Evolutionary conservation across 2,888 invertebrate genomes (phyloP), one percentile per base, ranked within the genome.

Genomic region (Enoplolaimus lenunculus): DNA sequence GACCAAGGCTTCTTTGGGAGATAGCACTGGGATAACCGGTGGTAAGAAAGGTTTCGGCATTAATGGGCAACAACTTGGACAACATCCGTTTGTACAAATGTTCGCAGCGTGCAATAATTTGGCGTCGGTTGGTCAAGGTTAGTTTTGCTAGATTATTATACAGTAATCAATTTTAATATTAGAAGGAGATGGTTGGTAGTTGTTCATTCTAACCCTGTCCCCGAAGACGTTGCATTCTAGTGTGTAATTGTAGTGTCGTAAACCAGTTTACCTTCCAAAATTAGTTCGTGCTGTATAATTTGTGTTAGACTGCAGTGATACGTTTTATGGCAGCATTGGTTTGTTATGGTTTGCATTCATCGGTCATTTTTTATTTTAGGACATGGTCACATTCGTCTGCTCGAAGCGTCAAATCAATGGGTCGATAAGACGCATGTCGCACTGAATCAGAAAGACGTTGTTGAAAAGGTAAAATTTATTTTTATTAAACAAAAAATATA

Each of bases 121-220:
- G n/a, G 68, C 68, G 21, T 68, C 68, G 2, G 68, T 68, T 68
- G 68, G 68, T n/a, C 28, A 57, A 16, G 68, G 68, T 68, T 7
- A 2, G 68, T 68, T 34, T 67, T 3, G 3, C 7, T 7, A 64
- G 13, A 26, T 26, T 64, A 28, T 13, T 26, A 13, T 64, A n/a
- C n/a, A n/a, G n/a, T n/a, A n/a, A n/a, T n/a, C n/a, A n/a, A n/a
- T n/a, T n/a, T n/a, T n/a, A n/a, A n/a, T n/a, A n/a, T n/a, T n/a
- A n/a, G n/a, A n/a, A n/a, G n/a, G n/a, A n/a, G n/a, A n/a, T n/a
- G n/a, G n/a, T n/a, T n/a, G n/a, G n/a, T n/a, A n/a, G n/a, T n/a
- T n/a, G n/a, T n/a, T n/a, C n/a, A n/a, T n/a, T n/a, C n/a, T n/a
- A n/a, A n/a, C n/a, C n/a, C n/a, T n/a, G n/a, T n/a, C n/a, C n/a